These are phyloP conservation scores for Leptoteleia sp. DNA, from an alignment of 1,140 invertebrate species.

Conservation along the genomic window DNA sequence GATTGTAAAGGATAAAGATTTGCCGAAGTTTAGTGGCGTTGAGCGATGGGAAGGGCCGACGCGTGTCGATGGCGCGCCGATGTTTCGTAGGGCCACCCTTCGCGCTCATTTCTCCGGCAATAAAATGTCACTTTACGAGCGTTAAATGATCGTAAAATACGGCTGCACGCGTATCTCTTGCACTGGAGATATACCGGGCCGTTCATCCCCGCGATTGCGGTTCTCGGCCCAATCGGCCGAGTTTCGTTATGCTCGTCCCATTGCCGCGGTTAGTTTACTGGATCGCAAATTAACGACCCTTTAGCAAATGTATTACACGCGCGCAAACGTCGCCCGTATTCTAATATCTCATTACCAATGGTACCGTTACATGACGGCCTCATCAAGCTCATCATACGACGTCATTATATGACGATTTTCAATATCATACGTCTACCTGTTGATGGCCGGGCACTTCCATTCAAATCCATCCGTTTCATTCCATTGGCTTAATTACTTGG, in stretches of 20 bases:
- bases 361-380: constrained; percentile 2
- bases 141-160: constrained; percentile 76
- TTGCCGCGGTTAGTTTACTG: constrained; percentile 58
- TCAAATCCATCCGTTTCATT: no score
- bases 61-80: constrained; percentile 62
- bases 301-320: constrained; percentile 39
- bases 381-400: no score
- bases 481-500: no score
- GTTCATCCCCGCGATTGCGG: constrained; percentile 60
- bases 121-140: constrained; percentile 73
- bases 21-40: constrained; percentile 19
- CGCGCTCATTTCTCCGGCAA: constrained; percentile 67
- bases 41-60: constrained; percentile 57
- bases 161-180: constrained; percentile 62
- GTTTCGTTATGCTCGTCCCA: constrained; percentile 58
- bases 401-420: constrained; percentile 32
- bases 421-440: constrained; percentile 43
- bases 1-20: constrained; percentile 30
- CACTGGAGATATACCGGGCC: constrained; percentile 54
- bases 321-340: constrained; percentile 15
- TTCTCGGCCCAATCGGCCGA: neutral
- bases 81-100: constrained; percentile 57
- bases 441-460: constrained; percentile 8
- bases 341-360: constrained; percentile 36
- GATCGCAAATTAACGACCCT: constrained; percentile 60